Evolutionary conservation across 2,113 vertebrate genomes (phyloP).

Genomic region (Tyto alba): DNA sequence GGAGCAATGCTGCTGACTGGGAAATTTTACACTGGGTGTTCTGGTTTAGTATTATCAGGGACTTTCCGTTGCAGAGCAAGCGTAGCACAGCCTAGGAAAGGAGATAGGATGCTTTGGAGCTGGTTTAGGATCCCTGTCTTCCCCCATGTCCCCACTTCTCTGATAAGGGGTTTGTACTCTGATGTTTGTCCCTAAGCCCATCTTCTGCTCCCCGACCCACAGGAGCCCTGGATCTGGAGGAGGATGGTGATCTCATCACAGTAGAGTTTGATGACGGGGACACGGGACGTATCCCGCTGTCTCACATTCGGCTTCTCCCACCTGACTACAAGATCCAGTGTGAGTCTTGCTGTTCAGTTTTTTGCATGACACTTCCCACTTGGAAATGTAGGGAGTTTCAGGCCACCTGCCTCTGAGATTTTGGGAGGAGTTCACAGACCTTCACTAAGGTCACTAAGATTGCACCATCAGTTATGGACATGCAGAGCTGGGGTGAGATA

Average conservation of each 20-base stretch:
- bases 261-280: slow-evolving; percentile 98
- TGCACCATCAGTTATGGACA: neutral
- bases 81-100: neutral
- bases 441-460: neutral
- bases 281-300: slow-evolving; percentile 92
- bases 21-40: neutral
- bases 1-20: neutral
- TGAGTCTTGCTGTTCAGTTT: slow-evolving; percentile 66
- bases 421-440: neutral
- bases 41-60: neutral
- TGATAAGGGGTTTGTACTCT: neutral
- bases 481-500: neutral
- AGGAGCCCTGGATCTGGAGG: slow-evolving; percentile 89
- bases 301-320: slow-evolving; percentile 93
- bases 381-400: neutral
- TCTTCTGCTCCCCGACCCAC: neutral
- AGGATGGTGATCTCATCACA: slow-evolving; percentile 91
- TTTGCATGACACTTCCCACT: neutral
- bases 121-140: neutral
- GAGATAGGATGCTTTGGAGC: neutral
- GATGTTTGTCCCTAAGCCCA: neutral
- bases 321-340: slow-evolving; percentile 99
- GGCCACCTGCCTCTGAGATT: neutral
- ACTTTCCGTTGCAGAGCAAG: neutral
- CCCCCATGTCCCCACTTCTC: neutral